phyloP scores from a whole-genome alignment of 2,113 vertebrate genomes.

The Emberiza fucata region DNA sequence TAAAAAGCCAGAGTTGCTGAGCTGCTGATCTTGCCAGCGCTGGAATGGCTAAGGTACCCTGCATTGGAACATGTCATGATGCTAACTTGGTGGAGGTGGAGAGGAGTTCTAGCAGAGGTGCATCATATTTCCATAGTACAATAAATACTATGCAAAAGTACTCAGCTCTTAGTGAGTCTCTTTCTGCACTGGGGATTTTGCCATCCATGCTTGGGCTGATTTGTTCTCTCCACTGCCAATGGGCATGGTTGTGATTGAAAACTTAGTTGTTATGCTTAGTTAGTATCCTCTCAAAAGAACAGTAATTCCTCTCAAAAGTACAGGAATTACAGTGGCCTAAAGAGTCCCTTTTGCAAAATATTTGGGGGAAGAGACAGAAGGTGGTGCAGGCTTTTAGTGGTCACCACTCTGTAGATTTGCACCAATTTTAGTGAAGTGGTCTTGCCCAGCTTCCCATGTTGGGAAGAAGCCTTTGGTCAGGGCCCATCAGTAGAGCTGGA shows the following conservation, averaged over 20 bases:
- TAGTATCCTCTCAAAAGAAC: neutral
- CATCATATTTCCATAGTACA: neutral
- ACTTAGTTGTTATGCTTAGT: neutral
- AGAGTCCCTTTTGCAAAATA: neutral
- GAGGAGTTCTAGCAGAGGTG: neutral
- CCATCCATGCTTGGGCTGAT: neutral
- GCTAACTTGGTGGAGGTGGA: neutral
- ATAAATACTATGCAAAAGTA: neutral
- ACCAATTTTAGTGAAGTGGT: neutral
- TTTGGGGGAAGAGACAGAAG: neutral
- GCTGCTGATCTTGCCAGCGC: neutral
- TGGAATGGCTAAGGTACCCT: neutral
- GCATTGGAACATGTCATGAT: accelerated
- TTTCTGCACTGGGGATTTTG: neutral
- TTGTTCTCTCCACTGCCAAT: neutral
- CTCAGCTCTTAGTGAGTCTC: neutral
- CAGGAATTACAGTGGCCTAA: neutral
- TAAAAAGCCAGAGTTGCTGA: neutral
- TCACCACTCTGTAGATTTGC: too few species aligned
- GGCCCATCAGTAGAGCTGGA: neutral
- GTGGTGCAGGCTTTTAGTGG: neutral
- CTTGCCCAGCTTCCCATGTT: neutral
- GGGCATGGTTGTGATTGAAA: neutral
- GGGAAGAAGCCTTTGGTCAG: neutral
- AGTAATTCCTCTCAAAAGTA: neutral